These are phyloP conservation scores for Sinonovacula constricta DNA, from an alignment of 1,140 invertebrate species.

Conservation along the genomic window DNA sequence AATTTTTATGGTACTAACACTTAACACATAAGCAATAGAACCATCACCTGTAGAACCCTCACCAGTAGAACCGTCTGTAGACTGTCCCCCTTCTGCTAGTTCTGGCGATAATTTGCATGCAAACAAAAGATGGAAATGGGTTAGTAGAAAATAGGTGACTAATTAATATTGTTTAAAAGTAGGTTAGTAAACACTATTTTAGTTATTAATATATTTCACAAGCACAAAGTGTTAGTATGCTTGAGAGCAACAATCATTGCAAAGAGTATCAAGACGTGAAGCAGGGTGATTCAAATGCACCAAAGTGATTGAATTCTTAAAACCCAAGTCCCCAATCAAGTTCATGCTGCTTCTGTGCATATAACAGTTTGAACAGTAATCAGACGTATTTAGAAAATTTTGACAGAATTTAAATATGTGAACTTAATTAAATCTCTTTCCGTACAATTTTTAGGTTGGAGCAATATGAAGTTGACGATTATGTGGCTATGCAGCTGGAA, in stretches of 20 bases:
- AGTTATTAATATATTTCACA: neutral
- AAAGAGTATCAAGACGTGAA: conserved; percentile 22
- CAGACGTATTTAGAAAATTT: no score
- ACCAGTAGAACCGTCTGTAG: neutral
- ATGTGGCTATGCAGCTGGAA: no score
- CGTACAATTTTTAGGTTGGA: no score
- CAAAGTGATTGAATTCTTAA: conserved; percentile 9
- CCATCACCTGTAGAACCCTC: neutral
- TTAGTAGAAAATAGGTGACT: neutral
- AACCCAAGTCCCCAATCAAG: conserved; percentile 8
- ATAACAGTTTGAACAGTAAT: no score
- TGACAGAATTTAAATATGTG: no score
- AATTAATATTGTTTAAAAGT: no score
- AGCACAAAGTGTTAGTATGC: conserved; percentile 27
- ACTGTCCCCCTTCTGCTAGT: neutral
- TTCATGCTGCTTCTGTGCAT: no score
- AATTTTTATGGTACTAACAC: no score
- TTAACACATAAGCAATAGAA: no score
- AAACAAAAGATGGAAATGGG: neutral
- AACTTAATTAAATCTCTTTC: no score
- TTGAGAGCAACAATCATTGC: conserved; percentile 19
- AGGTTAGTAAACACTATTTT: no score
- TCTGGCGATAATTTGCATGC: neutral
- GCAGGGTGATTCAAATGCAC: conserved; percentile 28
- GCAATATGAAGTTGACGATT: no score